These are phyloP conservation scores for Eulemur rubriventer DNA, from an alignment of 2,797 vertebrate species.

Conservation along the genomic window DNA sequence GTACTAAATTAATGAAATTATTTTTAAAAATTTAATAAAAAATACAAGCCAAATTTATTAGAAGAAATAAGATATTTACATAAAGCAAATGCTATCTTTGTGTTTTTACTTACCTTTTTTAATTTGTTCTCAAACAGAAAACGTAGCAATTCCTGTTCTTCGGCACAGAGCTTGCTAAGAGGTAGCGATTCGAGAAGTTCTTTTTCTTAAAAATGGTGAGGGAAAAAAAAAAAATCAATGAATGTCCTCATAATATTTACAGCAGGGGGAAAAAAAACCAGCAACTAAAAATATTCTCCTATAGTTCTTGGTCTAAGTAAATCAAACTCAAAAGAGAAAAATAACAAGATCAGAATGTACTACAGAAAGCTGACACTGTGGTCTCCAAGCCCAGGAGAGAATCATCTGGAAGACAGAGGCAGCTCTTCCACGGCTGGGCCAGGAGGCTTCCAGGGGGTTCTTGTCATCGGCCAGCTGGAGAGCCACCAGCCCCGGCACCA, in stretches of 20 bases:
- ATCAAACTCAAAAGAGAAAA: background rate
- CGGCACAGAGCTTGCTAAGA: conserved; percentile 92
- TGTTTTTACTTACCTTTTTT: conserved; percentile 92
- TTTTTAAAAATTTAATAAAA: conserved; percentile 24
- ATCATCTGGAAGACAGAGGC: too few relatives aligned
- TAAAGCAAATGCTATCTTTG: background rate
- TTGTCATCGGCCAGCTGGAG: accelerated
- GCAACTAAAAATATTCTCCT: conserved; percentile 17
- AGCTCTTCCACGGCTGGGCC: background rate
- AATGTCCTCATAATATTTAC: conserved; percentile 29
- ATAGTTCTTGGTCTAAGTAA: background rate
- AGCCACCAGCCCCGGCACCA: too few relatives aligned
- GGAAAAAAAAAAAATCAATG: background rate
- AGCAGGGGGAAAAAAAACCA: background rate
- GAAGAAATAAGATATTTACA: background rate
- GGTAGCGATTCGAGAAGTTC: conserved; percentile 91
- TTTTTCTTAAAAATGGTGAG: conserved; percentile 87
- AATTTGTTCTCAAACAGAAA: conserved; percentile 99
- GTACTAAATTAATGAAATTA: background rate
- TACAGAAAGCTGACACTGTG: background rate
- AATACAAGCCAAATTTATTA: background rate
- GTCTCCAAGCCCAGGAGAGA: background rate
- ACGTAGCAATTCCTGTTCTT: conserved; percentile 95
- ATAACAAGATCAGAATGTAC: background rate
- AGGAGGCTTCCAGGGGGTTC: background rate